These are phyloP conservation scores for Melinaea marsaeus DNA, from an alignment of 2,888 invertebrate genomes.

Conservation along the genomic window DNA sequence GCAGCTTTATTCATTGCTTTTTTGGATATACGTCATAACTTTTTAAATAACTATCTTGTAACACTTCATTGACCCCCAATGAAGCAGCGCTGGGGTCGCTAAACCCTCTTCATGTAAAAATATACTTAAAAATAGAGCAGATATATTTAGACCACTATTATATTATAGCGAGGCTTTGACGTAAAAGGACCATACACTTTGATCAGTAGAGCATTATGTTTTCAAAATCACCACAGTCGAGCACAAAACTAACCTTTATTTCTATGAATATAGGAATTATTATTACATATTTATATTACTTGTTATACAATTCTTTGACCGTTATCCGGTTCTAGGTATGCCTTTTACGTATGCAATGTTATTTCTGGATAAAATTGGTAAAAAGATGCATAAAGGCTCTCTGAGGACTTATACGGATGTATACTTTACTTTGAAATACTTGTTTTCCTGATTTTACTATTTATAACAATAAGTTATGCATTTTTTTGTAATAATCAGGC, in stretches of 20 bases:
- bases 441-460: background rate
- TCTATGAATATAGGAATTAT: background rate
- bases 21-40: no score
- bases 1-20: no score
- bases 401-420: background rate
- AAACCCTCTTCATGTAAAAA: background rate
- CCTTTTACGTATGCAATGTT: constrained; percentile 13
- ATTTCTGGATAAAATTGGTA: background rate
- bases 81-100: no score
- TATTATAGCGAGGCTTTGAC: constrained; percentile 1
- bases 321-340: constrained; percentile 3
- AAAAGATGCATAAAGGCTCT: background rate
- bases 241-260: background rate
- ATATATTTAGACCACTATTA: constrained; percentile 1
- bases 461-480: no score
- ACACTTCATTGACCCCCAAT: no score
- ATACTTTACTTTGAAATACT: constrained; percentile 2
- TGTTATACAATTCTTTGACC: constrained; percentile 11
- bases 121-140: background rate
- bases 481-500: no score
- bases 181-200: constrained; percentile 14
- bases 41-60: no score
- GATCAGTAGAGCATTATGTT: constrained; percentile 20
- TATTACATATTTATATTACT: background rate
- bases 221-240: background rate